Percentiles rank a stretch among this genome's conserved stretches.
phyloP scores from a whole-genome alignment of 1,140 invertebrate genomes.

The Caenorhabditis latens region DNA sequence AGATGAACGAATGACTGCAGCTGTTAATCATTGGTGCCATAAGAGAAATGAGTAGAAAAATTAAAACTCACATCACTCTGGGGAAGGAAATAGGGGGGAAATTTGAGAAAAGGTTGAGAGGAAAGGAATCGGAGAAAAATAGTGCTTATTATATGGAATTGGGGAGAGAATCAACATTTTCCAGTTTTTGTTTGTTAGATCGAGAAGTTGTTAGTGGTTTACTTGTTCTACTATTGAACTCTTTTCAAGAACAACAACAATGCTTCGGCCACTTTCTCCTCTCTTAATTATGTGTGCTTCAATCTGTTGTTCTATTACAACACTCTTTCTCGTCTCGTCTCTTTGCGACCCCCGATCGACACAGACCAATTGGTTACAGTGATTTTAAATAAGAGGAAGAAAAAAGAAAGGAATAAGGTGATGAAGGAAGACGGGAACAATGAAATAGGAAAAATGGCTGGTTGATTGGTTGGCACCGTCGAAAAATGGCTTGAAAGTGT shows the following conservation, averaged over 20 bases:
- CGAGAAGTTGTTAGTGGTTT: background rate
- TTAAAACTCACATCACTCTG: conserved; percentile 31
- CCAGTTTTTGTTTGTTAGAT: background rate
- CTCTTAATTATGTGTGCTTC: conserved; percentile 49
- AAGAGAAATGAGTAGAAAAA: background rate
- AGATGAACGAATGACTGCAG: background rate
- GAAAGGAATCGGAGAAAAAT: background rate
- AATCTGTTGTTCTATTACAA: conserved; percentile 52
- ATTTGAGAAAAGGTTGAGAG: background rate
- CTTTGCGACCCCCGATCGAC: background rate
- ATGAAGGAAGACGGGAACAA: background rate
- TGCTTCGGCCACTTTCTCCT: background rate
- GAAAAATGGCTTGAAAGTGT: conserved; percentile 44
- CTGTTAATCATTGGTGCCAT: background rate
- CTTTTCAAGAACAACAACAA: conserved; percentile 29
- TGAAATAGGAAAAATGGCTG: background rate
- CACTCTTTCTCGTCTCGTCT: conserved; percentile 6
- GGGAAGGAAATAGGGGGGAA: conserved; percentile 1
- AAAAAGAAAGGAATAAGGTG: background rate
- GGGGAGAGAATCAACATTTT: conserved; percentile 10
- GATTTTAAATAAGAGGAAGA: background rate
- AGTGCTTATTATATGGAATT: background rate
- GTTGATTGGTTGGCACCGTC: conserved; percentile 35
- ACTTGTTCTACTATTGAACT: conserved; percentile 7
- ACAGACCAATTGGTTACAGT: conserved; percentile 44